Conservation (phyloP, 2,888 invertebrate species). For the Myopa testacea region DNA sequence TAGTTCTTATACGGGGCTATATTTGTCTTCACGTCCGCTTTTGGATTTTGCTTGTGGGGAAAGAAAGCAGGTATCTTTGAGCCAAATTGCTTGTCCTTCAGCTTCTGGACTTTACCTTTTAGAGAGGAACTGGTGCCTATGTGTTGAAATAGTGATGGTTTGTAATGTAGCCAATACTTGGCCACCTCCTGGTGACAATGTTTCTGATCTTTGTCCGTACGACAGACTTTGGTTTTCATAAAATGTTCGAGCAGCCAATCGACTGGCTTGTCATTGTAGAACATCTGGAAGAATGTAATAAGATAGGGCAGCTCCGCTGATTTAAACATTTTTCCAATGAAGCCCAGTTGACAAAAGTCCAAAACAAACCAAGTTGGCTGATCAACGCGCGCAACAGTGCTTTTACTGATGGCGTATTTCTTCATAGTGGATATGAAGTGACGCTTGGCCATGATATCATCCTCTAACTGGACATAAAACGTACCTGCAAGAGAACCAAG, state of each 20-base stretch:
- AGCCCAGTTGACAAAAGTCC: slow-evolving; percentile 94
- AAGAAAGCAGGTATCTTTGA: slow-evolving; percentile 79
- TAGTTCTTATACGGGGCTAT: slow-evolving; percentile 85
- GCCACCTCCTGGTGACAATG: slow-evolving; percentile 83
- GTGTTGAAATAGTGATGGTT: slow-evolving; percentile 94
- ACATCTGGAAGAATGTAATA: slow-evolving; percentile 93
- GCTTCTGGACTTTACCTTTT: slow-evolving; percentile 94
- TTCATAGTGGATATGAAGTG: slow-evolving; percentile 88
- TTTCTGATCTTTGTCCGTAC: slow-evolving; percentile 84
- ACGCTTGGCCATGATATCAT: slow-evolving; percentile 90
- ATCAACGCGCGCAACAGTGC: slow-evolving; percentile 68
- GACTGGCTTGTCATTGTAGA: slow-evolving; percentile 95
- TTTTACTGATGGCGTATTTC: slow-evolving; percentile 82
- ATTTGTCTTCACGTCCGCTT: slow-evolving; percentile 76
- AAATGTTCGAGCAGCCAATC: slow-evolving; percentile 96
- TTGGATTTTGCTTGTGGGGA: slow-evolving; percentile 80
- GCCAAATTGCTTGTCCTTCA: slow-evolving; percentile 93
- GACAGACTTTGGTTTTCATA: slow-evolving; percentile 90
- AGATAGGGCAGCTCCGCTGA: slow-evolving; percentile 87
- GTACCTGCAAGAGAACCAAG: slow-evolving; percentile 63
- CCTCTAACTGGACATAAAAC: slow-evolving; percentile 93
- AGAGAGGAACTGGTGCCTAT: slow-evolving; percentile 95
- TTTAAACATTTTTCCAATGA: slow-evolving; percentile 93
- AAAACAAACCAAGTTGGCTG: slow-evolving; percentile 88
- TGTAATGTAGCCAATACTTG: slow-evolving; percentile 85